A percentile compares a stretch with the other conserved stretches of the same genome.
These are phyloP conservation scores for Pampusana beccarii DNA, from an alignment of 2,113 vertebrate species.

Conservation along the genomic window DNA sequence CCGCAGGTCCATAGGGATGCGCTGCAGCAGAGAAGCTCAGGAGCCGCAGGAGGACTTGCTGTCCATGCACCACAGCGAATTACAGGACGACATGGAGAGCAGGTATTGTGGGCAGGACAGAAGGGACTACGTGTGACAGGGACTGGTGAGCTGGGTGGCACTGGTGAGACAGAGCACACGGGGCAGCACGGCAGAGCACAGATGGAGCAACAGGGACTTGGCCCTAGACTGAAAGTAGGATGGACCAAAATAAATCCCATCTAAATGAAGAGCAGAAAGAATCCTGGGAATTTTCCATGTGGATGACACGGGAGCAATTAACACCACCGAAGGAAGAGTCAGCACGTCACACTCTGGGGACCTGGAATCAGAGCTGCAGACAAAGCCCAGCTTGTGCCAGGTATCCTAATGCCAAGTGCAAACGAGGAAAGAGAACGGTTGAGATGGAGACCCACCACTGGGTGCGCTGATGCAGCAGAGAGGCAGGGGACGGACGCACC, in stretches of 20 bases:
- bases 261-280: slow-evolving; percentile 21
- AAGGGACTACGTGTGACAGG: not conserved
- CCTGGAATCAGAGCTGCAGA: not conserved
- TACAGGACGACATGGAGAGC: not conserved
- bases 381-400: not conserved
- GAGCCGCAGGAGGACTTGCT: not conserved
- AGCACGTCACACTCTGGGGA: not conserved
- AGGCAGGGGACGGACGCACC: not conserved
- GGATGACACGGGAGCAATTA: not conserved
- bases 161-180: not conserved
- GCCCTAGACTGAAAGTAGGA: not conserved
- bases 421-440: not conserved
- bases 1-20: not conserved
- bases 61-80: not conserved
- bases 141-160: not conserved
- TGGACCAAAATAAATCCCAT: not conserved
- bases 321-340: not conserved
- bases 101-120: not conserved
- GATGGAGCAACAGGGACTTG: not conserved
- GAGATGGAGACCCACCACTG: not conserved
- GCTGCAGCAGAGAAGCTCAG: not conserved
- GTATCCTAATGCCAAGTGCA: not conserved
- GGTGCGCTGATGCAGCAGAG: not conserved
- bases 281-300: slow-evolving; percentile 22
- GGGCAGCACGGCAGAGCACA: not conserved